Percentiles rank a stretch among this genome's conserved stretches.
Evolutionary conservation across 2,113 vertebrate genomes (phyloP).

Genomic region (Seriola dumerili): DNA sequence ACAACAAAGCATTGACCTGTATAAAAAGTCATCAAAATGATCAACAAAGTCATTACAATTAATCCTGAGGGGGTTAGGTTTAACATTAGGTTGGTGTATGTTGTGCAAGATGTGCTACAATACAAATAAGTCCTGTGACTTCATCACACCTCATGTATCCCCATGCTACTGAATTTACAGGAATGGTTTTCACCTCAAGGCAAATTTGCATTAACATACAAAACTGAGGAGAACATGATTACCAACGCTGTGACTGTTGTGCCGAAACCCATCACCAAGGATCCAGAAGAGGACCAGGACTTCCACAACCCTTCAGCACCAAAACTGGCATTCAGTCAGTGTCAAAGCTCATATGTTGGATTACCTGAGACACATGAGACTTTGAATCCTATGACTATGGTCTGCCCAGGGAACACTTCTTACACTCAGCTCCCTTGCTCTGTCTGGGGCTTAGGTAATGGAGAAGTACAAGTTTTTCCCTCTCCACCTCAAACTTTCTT

Average conservation of each 20-base stretch:
- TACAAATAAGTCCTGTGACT: not conserved
- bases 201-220: not conserved
- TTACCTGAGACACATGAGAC: slow-evolving; percentile 33
- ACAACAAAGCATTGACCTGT: too few relatives aligned
- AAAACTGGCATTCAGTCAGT: slow-evolving; percentile 5
- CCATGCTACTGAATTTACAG: slow-evolving; percentile 44
- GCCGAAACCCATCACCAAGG: slow-evolving; percentile 23
- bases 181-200: slow-evolving; percentile 62
- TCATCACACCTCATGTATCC: not conserved
- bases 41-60: not conserved
- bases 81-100: not conserved
- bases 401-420: slow-evolving; percentile 10
- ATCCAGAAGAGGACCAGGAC: slow-evolving; percentile 39
- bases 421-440: slow-evolving; percentile 65
- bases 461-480: not conserved
- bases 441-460: not conserved
- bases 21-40: too few relatives aligned
- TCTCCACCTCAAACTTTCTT: slow-evolving; percentile 7
- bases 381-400: not conserved
- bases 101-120: not conserved
- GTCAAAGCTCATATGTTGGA: slow-evolving; percentile 58
- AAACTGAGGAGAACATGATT: slow-evolving; percentile 40
- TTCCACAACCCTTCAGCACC: not conserved
- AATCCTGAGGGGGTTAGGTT: too few relatives aligned
- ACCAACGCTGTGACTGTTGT: slow-evolving; percentile 15